These are phyloP conservation scores for Bhutanitis thaidina DNA, from an alignment of 2,888 invertebrate genomes.

Conservation along the genomic window DNA sequence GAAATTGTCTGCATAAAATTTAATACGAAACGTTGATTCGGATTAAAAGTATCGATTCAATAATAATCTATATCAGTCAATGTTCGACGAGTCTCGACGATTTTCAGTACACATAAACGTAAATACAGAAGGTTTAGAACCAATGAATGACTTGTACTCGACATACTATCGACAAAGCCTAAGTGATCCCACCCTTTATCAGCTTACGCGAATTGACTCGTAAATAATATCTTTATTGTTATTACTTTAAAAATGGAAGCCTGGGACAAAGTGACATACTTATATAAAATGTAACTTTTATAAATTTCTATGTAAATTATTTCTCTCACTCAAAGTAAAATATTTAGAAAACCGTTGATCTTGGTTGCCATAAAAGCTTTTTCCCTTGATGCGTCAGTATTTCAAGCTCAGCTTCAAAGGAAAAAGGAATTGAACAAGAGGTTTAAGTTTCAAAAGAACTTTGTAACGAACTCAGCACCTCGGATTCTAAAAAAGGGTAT, in stretches of 20 bases:
- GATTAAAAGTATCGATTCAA: no score
- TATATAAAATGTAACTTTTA: no score
- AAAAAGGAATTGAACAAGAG: conserved; percentile 35
- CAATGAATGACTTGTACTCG: neutral
- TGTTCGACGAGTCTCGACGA: no score
- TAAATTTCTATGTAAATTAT: no score
- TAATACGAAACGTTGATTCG: no score
- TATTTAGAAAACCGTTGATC: neutral
- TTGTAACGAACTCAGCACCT: conserved; percentile 34
- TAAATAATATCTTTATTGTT: conserved; percentile 27
- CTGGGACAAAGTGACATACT: no score
- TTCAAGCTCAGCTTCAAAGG: conserved; percentile 19
- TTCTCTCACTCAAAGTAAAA: neutral
- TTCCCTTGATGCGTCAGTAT: neutral
- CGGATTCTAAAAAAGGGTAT: conserved; percentile 20
- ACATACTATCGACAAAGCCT: conserved; percentile 27
- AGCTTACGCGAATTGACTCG: conserved; percentile 31
- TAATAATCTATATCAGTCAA: no score
- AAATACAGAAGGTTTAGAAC: no score
- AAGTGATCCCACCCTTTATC: conserved; percentile 25
- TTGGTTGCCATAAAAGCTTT: conserved; percentile 6
- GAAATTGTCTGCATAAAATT: no score
- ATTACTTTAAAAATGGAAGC: conserved; percentile 9
- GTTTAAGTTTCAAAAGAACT: conserved; percentile 45
- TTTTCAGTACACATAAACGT: no score